Evolutionary conservation across 2,797 vertebrate genomes (phyloP), one percentile per base, ranked within the genome.

Genomic region (Scolopax bukidnonensis): DNA sequence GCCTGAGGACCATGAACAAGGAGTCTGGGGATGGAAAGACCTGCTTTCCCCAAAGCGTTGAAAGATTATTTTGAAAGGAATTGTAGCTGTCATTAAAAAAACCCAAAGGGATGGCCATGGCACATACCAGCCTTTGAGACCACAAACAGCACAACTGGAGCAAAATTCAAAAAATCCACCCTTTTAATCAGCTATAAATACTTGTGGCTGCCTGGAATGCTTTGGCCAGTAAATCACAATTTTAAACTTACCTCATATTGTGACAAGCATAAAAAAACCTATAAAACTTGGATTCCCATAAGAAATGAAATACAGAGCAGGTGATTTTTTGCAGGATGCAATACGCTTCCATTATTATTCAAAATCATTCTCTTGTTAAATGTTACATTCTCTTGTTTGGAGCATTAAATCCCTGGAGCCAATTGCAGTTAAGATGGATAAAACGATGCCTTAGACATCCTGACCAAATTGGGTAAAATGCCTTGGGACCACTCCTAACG

Each of bases 41-140:
- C 84, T 98, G 98, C 81, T 98, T 98, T 68, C 98, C 98, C 9
- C 98, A 98, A 73, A 79, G 89, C 33, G 11, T 89, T 32, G 73
- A 90, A 30, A 85, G 83, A 3, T 32, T 70, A 18, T 36, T 95
- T 89, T 63, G 81, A 71, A 36, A 61, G 18, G 6, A 40, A 54
- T 21, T 68, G 38, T 40, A 59, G 6, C 0, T 18, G 43, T 1
- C 43, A 30, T 23, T 15, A 3, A 64, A 76, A 63, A 59, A 54
- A 68, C 1, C 12, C 20, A 1, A n/a, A 63, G 48, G 2, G 1
- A 23, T 2, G 41, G 10, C 4, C 30, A 0, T 1, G 33, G 77
- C 27, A 11, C 9, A 0, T 0, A 11, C 1, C 54, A 24, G n/a
- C 30, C 36, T 5, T 14, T 8, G n/a, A 10, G 20, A 19, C 4